These are phyloP conservation scores for Cyrtonyx montezumae DNA, from an alignment of 2,113 vertebrate genomes.

Conservation along the genomic window DNA sequence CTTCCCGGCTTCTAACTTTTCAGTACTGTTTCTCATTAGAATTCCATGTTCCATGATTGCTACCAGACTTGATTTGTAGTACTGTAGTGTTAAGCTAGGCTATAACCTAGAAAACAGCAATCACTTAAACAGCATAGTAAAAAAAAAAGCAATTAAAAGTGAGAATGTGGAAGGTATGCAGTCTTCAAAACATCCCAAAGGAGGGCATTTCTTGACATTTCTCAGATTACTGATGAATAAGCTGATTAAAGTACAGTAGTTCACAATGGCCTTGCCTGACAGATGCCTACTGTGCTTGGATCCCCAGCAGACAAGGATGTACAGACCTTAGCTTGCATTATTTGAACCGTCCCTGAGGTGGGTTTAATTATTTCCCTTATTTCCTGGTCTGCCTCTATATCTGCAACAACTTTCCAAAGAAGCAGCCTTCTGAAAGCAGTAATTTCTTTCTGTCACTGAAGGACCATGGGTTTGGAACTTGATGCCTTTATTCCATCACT, in stretches of 20 bases:
- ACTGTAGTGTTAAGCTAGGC: not conserved
- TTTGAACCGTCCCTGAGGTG: not conserved
- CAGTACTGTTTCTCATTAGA: not conserved
- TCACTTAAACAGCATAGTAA: not conserved
- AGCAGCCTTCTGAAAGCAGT: not conserved
- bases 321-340: constrained; percentile 1
- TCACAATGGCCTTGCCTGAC: not conserved
- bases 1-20: not conserved
- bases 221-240: not conserved
- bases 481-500: accelerated
- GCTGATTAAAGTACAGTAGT: not conserved
- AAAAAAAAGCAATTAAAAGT: not conserved
- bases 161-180: not conserved
- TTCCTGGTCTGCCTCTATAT: not conserved
- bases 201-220: not conserved
- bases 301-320: not conserved
- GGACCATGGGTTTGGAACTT: not conserved
- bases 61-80: not conserved
- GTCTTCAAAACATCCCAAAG: not conserved
- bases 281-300: not conserved
- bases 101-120: not conserved
- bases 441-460: not conserved
- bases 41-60: accelerated
- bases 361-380: not conserved
- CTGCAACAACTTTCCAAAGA: not conserved